These are phyloP conservation scores for Hippocampus abdominalis DNA, from an alignment of 2,113 vertebrate genomes.

Conservation along the genomic window DNA sequence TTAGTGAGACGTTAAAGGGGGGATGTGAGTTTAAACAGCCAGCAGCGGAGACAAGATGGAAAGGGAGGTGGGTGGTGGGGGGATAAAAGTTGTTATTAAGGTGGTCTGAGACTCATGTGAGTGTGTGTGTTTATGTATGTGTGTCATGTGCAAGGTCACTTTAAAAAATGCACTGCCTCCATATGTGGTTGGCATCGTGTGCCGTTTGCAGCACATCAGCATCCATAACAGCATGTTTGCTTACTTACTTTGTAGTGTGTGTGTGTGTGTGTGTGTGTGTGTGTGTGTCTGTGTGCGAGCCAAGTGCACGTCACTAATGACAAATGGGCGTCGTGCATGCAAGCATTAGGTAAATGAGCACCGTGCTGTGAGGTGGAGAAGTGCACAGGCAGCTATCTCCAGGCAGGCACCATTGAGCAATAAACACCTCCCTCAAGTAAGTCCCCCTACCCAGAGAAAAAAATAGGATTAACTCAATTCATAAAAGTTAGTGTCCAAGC, in stretches of 20 bases:
- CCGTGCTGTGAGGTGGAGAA: slow-evolving; percentile 61
- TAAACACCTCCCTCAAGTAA: neutral
- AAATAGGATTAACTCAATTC: neutral
- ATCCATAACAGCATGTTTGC: neutral
- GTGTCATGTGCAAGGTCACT: slow-evolving; percentile 15
- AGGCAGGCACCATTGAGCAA: neutral
- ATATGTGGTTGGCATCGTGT: neutral
- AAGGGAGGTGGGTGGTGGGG: neutral
- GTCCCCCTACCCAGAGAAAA: too few species aligned
- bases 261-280: slow-evolving; percentile 12
- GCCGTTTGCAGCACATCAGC: neutral
- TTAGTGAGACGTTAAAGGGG: slow-evolving; percentile 81
- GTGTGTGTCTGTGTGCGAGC: slow-evolving; percentile 5
- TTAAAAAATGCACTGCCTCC: neutral
- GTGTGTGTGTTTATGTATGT: slow-evolving; percentile 24
- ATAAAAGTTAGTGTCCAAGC: neutral
- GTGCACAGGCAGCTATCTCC: slow-evolving; percentile 48
- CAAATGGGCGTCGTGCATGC: slow-evolving; percentile 70
- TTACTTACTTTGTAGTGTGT: slow-evolving; percentile 4
- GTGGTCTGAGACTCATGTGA: slow-evolving; percentile 73
- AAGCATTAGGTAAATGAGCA: slow-evolving; percentile 74
- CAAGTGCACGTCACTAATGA: slow-evolving; percentile 56
- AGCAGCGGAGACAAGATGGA: slow-evolving; percentile 62
- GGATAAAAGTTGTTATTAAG: slow-evolving; percentile 75
- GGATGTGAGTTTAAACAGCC: slow-evolving; percentile 76